Evolutionary conservation across 2,888 invertebrate species (phyloP).

Genomic region (Pogonocherus hispidulus): DNA sequence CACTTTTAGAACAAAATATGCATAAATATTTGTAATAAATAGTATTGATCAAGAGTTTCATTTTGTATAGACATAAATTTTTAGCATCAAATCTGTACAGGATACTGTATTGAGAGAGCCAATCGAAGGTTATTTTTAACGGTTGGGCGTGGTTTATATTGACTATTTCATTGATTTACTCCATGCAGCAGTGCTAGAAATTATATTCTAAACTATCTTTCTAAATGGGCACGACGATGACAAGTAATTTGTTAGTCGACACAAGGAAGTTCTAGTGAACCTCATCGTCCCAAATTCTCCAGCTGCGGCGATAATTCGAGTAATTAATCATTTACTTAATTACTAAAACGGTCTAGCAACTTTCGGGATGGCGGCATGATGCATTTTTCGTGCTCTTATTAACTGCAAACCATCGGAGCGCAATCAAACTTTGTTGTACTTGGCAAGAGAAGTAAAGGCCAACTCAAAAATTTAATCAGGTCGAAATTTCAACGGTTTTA

Average conservation of each 20-base stretch:
- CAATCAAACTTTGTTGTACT: background rate
- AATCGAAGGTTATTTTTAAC: too few relatives aligned
- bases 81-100: too few relatives aligned
- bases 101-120: too few relatives aligned
- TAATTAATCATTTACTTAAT: background rate
- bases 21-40: too few relatives aligned
- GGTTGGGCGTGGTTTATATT: too few relatives aligned
- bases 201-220: background rate
- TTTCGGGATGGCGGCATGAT: background rate
- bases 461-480: background rate
- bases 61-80: too few relatives aligned
- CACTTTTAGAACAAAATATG: too few relatives aligned
- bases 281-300: background rate
- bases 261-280: background rate
- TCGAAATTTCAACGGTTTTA: too few relatives aligned
- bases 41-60: too few relatives aligned
- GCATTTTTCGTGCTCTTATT: background rate
- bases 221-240: background rate
- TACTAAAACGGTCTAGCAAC: background rate
- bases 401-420: background rate
- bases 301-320: background rate
- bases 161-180: too few relatives aligned
- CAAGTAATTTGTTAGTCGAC: background rate
- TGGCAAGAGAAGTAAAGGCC: background rate
- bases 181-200: background rate